A percentile compares a stretch with the other conserved stretches of the same genome.
Evolutionary conservation across 2,888 invertebrate species (phyloP).

Genomic region (Dendrolimus pini): DNA sequence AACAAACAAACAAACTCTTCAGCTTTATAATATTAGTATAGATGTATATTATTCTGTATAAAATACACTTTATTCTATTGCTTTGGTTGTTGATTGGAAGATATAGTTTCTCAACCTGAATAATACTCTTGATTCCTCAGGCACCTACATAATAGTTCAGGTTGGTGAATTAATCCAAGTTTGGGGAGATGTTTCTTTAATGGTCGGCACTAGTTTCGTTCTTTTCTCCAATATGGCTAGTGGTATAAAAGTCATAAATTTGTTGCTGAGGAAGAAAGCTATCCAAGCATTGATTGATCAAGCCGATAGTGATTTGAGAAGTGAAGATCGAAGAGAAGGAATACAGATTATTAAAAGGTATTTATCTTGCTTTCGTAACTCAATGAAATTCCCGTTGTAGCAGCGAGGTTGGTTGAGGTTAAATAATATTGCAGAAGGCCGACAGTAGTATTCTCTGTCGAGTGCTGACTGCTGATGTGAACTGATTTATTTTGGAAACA

Average conservation of each 20-base stretch:
- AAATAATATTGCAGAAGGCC: too few relatives aligned
- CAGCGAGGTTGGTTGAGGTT: background rate
- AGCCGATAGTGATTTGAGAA: conserved; percentile 25
- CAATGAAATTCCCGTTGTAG: too few relatives aligned
- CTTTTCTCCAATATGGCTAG: conserved; percentile 46
- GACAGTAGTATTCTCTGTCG: too few relatives aligned
- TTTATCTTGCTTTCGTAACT: too few relatives aligned
- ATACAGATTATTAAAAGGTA: conserved; percentile 35
- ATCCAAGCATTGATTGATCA: conserved; percentile 33
- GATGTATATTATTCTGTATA: too few relatives aligned
- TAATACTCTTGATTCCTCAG: conserved; percentile 14
- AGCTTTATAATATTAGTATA: too few relatives aligned
- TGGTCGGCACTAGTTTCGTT: conserved; percentile 46
- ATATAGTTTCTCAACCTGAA: background rate
- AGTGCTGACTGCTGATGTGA: too few relatives aligned
- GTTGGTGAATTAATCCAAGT: conserved; percentile 45
- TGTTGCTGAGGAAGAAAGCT: conserved; percentile 22
- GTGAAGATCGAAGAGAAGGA: conserved; percentile 24
- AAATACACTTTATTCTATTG: too few relatives aligned
- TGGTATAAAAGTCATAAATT: conserved; percentile 35
- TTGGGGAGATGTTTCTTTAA: conserved; percentile 46
- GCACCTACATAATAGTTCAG: conserved; percentile 48
- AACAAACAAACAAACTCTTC: too few relatives aligned
- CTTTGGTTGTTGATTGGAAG: too few relatives aligned
- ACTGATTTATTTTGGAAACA: too few relatives aligned